These are phyloP conservation scores for Drosophila prolongata DNA, from an alignment of 2,888 invertebrate genomes.

Conservation along the genomic window DNA sequence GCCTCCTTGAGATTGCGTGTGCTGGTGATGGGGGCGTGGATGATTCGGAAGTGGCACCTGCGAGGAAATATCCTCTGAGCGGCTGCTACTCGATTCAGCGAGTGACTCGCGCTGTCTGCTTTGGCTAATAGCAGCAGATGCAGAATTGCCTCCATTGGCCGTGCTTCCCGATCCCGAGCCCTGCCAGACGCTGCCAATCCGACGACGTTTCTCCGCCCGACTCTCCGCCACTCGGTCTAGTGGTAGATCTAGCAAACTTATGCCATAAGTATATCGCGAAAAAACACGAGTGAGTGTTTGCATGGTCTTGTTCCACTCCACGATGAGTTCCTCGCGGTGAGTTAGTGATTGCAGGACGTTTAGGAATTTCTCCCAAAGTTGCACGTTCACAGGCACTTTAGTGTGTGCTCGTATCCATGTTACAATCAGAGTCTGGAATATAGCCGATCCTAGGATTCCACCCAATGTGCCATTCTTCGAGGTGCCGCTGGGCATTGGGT, in stretches of 20 bases:
- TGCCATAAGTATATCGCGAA: slow-evolving; percentile 96
- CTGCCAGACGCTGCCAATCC: slow-evolving; percentile 85
- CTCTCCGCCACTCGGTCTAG: slow-evolving; percentile 91
- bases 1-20: slow-evolving; percentile 59
- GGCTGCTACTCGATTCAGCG: slow-evolving; percentile 76
- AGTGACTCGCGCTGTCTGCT: slow-evolving; percentile 70
- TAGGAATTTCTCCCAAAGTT: slow-evolving; percentile 97
- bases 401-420: slow-evolving; percentile 99
- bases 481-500: slow-evolving; percentile 15
- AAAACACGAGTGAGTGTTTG: slow-evolving; percentile 97
- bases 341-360: slow-evolving; percentile 94
- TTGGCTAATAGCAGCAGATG: slow-evolving; percentile 50
- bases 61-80: slow-evolving; percentile 77
- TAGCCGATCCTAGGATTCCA: slow-evolving; percentile 92
- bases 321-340: slow-evolving; percentile 96
- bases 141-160: slow-evolving; percentile 30
- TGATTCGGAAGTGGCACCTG: slow-evolving; percentile 49
- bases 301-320: slow-evolving; percentile 99
- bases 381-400: slow-evolving; percentile 94
- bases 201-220: slow-evolving; percentile 88
- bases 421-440: slow-evolving; percentile 97
- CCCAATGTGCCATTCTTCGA: slow-evolving; percentile 88
- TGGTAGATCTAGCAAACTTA: slow-evolving; percentile 95
- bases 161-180: slow-evolving; percentile 63
- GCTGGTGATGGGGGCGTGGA: slow-evolving; percentile 67